phyloP scores from a whole-genome alignment of 2,797 vertebrate species.

The Micropoecilia bifurca region DNA sequence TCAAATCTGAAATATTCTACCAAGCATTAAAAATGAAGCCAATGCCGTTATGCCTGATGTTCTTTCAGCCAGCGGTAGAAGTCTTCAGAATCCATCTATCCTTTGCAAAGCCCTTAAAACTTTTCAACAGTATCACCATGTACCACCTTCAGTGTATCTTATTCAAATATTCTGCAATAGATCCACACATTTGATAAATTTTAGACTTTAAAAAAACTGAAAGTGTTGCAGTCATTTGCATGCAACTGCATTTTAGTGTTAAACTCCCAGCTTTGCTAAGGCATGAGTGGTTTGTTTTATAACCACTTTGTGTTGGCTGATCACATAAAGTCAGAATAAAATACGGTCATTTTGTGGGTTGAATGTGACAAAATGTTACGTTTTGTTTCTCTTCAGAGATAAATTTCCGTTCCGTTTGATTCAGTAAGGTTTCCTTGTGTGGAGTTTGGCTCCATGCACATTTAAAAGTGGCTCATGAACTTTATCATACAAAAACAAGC shows the following conservation, averaged over 20 bases:
- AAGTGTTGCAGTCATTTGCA: not conserved
- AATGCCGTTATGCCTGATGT: conserved; percentile 17
- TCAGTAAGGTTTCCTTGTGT: not conserved
- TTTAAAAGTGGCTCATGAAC: not conserved
- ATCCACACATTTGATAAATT: not conserved
- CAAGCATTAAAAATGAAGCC: conserved; percentile 22
- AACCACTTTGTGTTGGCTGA: not conserved
- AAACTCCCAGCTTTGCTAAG: not conserved
- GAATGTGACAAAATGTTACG: not conserved
- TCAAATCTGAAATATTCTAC: conserved; percentile 34
- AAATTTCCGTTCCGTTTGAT: not conserved
- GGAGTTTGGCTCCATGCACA: not conserved
- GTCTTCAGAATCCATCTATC: not conserved
- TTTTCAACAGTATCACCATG: not conserved
- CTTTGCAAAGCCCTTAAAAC: not conserved
- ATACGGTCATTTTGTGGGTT: not conserved
- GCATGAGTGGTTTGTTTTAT: not conserved
- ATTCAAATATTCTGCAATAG: not conserved
- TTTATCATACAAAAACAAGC: conserved; percentile 21
- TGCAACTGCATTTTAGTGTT: not conserved
- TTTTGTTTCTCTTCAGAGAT: not conserved
- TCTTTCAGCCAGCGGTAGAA: conserved; percentile 5
- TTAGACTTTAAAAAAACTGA: not conserved
- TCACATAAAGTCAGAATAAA: not conserved
- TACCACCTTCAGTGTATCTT: not conserved